Conservation (phyloP, 2,888 invertebrate species). For the Mythimna ferrago region DNA sequence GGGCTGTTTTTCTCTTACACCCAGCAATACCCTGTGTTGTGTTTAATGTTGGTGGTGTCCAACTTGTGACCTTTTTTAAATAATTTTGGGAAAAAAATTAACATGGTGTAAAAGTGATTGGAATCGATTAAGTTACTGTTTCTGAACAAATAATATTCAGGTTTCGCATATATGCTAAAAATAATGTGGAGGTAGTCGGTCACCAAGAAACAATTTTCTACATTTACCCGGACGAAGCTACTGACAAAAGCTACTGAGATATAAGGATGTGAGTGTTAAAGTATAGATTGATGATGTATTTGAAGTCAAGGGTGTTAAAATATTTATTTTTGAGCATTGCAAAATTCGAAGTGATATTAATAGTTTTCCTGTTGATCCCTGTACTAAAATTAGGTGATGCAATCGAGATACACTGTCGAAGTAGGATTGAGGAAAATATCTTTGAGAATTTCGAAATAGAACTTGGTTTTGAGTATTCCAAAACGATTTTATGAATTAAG, state of each 20-base stretch:
- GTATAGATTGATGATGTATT: constrained; percentile 4
- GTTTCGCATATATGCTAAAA: no score
- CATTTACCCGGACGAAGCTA: neutral
- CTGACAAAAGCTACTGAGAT: neutral
- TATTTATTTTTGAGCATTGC: constrained; percentile 26
- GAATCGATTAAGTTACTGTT: no score
- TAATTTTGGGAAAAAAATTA: no score
- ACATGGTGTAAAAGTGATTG: no score
- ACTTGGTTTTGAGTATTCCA: neutral
- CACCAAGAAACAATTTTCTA: neutral
- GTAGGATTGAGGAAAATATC: constrained; percentile 38
- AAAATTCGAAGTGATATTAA: constrained; percentile 28
- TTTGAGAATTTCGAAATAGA: constrained; percentile 22
- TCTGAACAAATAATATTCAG: no score
- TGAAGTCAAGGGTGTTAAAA: constrained; percentile 17
- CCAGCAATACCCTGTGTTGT: no score
- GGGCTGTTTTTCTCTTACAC: no score
- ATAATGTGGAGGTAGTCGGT: neutral
- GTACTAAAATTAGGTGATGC: constrained; percentile 11
- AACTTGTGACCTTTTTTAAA: no score
- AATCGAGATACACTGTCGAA: constrained; percentile 3
- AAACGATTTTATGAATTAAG: constrained; percentile 20
- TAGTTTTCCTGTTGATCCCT: constrained; percentile 48
- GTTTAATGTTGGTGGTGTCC: no score
- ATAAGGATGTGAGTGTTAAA: neutral